Percentiles rank a stretch among this genome's conserved stretches.
phyloP scores from a whole-genome alignment of 2,888 invertebrate species.

The Onthophagus sagittarius region DNA sequence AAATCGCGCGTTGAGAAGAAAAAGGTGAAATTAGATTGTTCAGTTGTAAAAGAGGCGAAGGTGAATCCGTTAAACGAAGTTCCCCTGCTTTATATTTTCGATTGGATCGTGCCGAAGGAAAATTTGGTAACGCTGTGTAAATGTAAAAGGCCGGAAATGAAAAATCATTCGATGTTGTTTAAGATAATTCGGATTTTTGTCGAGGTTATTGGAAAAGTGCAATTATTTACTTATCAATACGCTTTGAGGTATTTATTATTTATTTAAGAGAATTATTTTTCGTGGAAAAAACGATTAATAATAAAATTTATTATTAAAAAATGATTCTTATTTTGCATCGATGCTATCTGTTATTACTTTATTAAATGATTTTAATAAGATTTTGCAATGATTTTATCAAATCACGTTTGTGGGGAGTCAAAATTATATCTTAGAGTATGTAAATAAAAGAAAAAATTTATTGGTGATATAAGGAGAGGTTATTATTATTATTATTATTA shows the following conservation, averaged over 20 bases:
- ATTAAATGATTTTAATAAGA: no score
- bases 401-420: no score
- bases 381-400: no score
- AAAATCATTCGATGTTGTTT: conserved; percentile 11
- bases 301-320: no score
- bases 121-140: neutral
- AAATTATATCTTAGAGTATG: no score
- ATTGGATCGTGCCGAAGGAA: neutral
- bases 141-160: neutral
- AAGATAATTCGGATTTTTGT: conserved; percentile 16
- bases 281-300: conserved; percentile 33
- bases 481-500: no score
- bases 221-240: conserved; percentile 21
- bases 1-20: neutral
- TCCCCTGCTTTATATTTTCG: neutral
- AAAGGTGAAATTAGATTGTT: neutral
- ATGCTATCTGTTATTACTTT: no score
- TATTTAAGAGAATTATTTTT: conserved; percentile 25
- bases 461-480: no score
- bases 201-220: conserved; percentile 14
- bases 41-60: neutral
- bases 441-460: no score
- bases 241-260: conserved; percentile 18
- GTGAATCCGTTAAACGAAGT: neutral
- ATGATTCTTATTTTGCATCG: no score